Evolutionary conservation across 1,140 invertebrate genomes (phyloP).

Genomic region (Penaeus japonicus): DNA sequence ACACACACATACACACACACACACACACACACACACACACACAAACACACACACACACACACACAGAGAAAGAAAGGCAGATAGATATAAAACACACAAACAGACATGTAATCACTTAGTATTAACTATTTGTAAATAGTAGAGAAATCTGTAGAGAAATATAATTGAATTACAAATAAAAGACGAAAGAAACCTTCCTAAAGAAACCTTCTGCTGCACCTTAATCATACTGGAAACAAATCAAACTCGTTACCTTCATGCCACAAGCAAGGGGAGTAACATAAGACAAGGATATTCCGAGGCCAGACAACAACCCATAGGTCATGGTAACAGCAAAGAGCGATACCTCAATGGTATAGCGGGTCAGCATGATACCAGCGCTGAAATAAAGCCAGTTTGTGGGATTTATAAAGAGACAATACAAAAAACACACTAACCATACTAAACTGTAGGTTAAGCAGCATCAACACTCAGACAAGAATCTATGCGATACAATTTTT

Average conservation of each 20-base stretch:
- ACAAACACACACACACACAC: too few species aligned
- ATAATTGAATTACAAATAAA: too few species aligned
- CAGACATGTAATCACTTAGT: too few species aligned
- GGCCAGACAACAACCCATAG: constrained; percentile 65
- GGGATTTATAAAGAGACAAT: background rate
- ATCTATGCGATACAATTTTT: too few species aligned
- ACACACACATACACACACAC: too few species aligned
- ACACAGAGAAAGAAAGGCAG: too few species aligned
- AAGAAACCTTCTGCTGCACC: background rate
- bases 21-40: too few species aligned
- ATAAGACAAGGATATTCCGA: constrained; percentile 65
- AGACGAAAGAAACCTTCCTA: too few species aligned
- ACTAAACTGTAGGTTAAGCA: background rate
- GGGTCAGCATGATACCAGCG: constrained; percentile 63
- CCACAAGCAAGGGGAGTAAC: constrained; percentile 63
- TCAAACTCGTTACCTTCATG: constrained; percentile 63
- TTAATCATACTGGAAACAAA: background rate
- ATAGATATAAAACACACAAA: too few species aligned
- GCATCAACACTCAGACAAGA: too few species aligned
- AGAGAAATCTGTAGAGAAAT: too few species aligned
- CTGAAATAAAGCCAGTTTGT: constrained; percentile 58
- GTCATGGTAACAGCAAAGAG: constrained; percentile 60
- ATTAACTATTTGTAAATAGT: too few species aligned
- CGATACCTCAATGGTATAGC: constrained; percentile 63
- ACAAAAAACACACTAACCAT: background rate